Evolutionary conservation across 2,888 invertebrate species (phyloP).

Genomic region (Scaptomyza parva): DNA sequence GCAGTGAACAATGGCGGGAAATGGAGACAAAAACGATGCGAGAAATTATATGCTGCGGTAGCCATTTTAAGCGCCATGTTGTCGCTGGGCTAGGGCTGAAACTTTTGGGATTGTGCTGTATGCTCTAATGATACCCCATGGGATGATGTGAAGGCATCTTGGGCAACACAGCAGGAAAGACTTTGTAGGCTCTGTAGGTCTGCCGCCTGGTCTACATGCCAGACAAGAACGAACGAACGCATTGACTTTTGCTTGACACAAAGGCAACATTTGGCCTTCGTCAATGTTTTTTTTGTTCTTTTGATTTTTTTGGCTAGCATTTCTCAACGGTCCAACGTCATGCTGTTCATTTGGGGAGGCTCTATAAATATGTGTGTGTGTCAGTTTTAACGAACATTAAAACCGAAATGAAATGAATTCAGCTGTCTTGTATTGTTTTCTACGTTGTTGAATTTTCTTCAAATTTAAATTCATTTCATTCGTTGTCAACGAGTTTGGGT

Average conservation of each 20-base stretch:
- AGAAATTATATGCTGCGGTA: conserved; percentile 68
- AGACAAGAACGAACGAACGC: conserved; percentile 33
- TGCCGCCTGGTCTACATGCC: conserved; percentile 11
- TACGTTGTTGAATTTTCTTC: conserved; percentile 37
- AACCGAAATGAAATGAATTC: conserved; percentile 45
- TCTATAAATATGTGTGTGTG: conserved; percentile 11
- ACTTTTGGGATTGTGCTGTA: conserved; percentile 41
- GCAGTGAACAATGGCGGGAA: conserved; percentile 50
- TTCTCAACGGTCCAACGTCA: conserved; percentile 18
- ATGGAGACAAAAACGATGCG: conserved; percentile 52
- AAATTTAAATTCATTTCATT: conserved; percentile 60
- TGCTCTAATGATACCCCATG: conserved; percentile 69
- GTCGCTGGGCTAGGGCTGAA: conserved; percentile 37
- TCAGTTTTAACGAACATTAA: conserved; percentile 51
- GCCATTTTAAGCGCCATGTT: conserved; percentile 66
- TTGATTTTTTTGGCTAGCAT: conserved; percentile 13
- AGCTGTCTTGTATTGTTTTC: conserved; percentile 54
- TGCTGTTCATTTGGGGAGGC: conserved; percentile 25
- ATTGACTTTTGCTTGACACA: conserved; percentile 52
- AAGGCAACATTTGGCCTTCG: conserved; percentile 63
- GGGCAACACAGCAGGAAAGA: conserved; percentile 40
- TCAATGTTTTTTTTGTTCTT: conserved; percentile 51
- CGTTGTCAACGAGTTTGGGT: conserved; percentile 35
- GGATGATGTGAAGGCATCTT: conserved; percentile 63
- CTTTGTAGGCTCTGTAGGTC: conserved; percentile 7